Conservation (phyloP, 2,888 invertebrate species). For the Gerris lacustris region DNA sequence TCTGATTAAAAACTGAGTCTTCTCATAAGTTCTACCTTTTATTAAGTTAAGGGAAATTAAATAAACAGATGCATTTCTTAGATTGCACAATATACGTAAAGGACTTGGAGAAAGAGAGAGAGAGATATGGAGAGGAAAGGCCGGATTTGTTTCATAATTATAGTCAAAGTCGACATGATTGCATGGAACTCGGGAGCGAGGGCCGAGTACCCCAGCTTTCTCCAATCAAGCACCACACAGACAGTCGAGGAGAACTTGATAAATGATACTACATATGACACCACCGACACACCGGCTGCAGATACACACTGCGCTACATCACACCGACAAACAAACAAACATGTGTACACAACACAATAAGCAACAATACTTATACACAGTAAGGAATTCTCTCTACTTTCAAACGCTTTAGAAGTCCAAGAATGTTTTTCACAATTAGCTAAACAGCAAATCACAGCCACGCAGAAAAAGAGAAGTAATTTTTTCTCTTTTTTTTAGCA, state of each 20-base stretch:
- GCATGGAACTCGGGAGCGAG: conserved; percentile 5
- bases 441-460: too few species aligned
- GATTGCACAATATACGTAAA: background rate
- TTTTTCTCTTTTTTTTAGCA: too few species aligned
- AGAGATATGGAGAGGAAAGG: background rate
- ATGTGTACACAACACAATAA: too few species aligned
- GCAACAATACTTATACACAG: too few species aligned
- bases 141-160: conserved; percentile 1
- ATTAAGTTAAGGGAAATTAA: background rate
- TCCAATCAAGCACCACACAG: conserved; percentile 1
- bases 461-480: too few species aligned
- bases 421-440: too few species aligned
- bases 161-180: conserved; percentile 1
- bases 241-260: background rate
- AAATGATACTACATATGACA: conserved; percentile 3
- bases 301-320: too few species aligned
- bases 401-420: too few species aligned
- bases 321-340: too few species aligned
- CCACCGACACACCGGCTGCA: background rate
- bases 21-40: too few species aligned
- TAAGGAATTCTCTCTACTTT: too few species aligned
- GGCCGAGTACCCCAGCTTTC: background rate
- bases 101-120: background rate
- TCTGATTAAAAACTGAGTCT: too few species aligned
- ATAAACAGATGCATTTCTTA: background rate